Base-by-base conservation (phyloP, 2,113 vertebrate species). In the Varanus komodoensis region DNA sequence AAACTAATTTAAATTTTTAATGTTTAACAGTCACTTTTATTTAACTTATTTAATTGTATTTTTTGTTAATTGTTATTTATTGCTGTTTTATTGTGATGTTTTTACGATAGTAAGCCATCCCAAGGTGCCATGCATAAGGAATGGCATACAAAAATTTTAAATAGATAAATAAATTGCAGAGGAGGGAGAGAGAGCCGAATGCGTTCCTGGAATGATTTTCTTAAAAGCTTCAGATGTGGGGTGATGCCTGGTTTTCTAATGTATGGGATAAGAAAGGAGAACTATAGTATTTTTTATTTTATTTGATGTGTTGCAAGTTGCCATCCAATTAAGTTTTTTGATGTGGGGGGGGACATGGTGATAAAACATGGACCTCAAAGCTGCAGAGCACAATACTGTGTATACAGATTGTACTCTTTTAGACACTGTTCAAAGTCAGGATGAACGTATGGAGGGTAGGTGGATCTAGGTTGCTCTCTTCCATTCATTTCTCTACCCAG, bases 361-460 rank as follows among this genome's bases (percentile, higher is more conserved):
- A 83, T 82, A 85, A 52, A 0, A 38, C 89, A 80, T 92, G 87
- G 84, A 82, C 87, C 86, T 91, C 87, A 89, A 93, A 89, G 87
- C 90, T 90, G 52, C 88, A 92, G 90, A 95, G 90, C 32, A 92
- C 78, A 91, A 90, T 12, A 34, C 83, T 96, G 94, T 95, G 92
- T 32, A 14, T 34, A 3, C 8, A 9, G 32, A 74, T 77, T 77
- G 32, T 44, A 4, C 38, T 23, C 38, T 9, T 32, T 27, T 71
- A 32, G 69, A 25, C 68, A 54, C 54, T 54, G 54, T 54, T 54
- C 54, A 74, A 32, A 75, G 15, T 78, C 48, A 78, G 6, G 27
- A 78, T 75, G 74, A 79, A 27, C 23, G 5, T 27, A 44, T 79
- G 44, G 44, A 50, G 23, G 38, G 8, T 50, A 79, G 25, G 1